phyloP scores from a whole-genome alignment of 2,888 invertebrate genomes.

The Tubulanus polymorphus region DNA sequence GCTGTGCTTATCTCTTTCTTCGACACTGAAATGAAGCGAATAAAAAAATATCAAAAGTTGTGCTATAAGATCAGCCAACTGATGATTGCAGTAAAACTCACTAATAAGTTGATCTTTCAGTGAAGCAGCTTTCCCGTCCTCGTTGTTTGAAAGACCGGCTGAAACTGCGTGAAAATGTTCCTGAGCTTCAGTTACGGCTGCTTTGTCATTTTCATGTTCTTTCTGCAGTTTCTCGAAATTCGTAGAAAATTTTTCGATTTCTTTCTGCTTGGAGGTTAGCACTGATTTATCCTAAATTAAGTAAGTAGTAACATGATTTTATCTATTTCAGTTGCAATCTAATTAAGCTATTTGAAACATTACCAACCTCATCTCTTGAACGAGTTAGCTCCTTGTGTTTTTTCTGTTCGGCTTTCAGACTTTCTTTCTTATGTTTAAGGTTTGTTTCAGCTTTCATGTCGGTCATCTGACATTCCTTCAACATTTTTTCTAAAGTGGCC shows the following conservation, averaged over 20 bases:
- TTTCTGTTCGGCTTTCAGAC: slow-evolving; percentile 66
- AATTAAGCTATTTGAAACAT: neutral
- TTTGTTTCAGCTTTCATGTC: slow-evolving; percentile 66
- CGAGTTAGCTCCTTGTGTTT: slow-evolving; percentile 66
- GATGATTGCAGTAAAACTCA: slow-evolving; percentile 43
- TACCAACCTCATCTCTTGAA: slow-evolving; percentile 62
- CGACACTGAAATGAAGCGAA: slow-evolving; percentile 59
- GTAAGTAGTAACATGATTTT: slow-evolving; percentile 2
- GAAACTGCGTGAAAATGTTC: slow-evolving; percentile 78
- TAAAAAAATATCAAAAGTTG: neutral
- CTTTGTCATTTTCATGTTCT: slow-evolving; percentile 65
- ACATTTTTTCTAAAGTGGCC: slow-evolving; percentile 62
- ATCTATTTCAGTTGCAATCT: neutral
- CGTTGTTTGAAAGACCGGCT: slow-evolving; percentile 74
- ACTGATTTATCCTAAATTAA: slow-evolving; percentile 57
- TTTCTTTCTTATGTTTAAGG: slow-evolving; percentile 64
- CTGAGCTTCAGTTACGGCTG: slow-evolving; percentile 70
- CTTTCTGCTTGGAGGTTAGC: slow-evolving; percentile 60
- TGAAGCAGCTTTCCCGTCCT: slow-evolving; percentile 71
- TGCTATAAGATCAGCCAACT: neutral
- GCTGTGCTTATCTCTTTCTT: slow-evolving; percentile 72
- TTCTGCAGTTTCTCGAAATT: slow-evolving; percentile 68
- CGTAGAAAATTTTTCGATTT: slow-evolving; percentile 54
- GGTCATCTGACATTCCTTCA: slow-evolving; percentile 64
- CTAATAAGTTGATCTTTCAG: slow-evolving; percentile 85